Percentiles rank a stretch among this genome's conserved stretches.
These are phyloP conservation scores for Paramormyrops kingsleyae DNA, from an alignment of 2,113 vertebrate genomes.

Conservation along the genomic window DNA sequence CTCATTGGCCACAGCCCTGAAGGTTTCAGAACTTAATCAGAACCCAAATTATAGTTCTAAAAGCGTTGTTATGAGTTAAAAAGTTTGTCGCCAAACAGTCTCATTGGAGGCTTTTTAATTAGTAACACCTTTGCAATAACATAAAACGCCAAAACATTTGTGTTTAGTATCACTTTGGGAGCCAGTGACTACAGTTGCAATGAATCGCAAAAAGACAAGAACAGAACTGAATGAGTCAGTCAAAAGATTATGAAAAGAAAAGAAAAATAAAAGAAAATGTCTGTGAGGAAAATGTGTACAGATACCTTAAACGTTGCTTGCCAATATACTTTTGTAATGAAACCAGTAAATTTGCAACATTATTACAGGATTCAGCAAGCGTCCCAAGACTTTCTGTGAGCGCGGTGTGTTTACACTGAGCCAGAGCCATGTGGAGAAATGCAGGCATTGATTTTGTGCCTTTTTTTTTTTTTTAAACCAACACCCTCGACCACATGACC, in stretches of 20 bases:
- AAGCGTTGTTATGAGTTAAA: neutral
- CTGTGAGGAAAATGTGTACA: neutral
- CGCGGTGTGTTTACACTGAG: neutral
- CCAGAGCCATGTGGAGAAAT: neutral
- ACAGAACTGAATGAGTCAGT: neutral
- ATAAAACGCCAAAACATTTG: no score
- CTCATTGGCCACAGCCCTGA: neutral
- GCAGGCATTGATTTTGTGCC: neutral
- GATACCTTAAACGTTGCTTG: neutral
- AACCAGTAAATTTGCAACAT: neutral
- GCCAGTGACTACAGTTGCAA: neutral
- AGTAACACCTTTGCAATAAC: no score
- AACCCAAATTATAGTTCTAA: neutral
- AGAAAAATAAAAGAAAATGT: neutral
- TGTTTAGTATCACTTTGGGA: no score
- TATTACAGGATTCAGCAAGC: neutral
- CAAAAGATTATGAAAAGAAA: neutral
- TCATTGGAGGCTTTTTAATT: no score
- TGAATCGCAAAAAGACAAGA: neutral
- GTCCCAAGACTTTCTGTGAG: neutral
- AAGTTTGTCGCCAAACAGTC: no score
- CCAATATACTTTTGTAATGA: neutral
- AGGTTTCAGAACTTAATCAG: neutral
- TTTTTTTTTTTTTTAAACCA: neutral
- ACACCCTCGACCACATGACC: no score